Evolutionary conservation across 2,113 vertebrate genomes (phyloP), one percentile per base, ranked within the genome.

Genomic region (Lota lota): DNA sequence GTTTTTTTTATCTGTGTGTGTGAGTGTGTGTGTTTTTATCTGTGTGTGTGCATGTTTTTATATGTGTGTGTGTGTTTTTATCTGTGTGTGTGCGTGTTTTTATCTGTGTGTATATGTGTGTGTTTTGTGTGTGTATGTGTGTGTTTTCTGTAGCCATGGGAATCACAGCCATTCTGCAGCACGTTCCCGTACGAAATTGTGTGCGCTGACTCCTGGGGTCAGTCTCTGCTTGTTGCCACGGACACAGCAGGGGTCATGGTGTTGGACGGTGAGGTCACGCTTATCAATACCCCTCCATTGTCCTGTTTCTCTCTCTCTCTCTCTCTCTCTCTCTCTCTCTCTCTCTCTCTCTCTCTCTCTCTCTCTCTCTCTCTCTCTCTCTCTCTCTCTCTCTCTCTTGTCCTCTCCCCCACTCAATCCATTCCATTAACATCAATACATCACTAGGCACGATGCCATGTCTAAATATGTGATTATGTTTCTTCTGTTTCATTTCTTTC

Each of bases 121-220:
- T 47, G 7, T 47, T 47, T 47, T 47, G 7, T 33, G 4, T 62
- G 61, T 56, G 51, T 20, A 1, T 74, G 17, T 67, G 7, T 61
- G 0, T 69, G 28, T 77, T 66, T 81, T 78, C 83, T 80, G 16
- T 90, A 99, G 97, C 97, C 97, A 61, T 99, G 97, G 97, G 97
- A 99, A 85, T 95, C 96, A 63, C 97, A 98, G 80, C 92, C 93
- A 21, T 99, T 98, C 93, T 98, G 93, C 93, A 95, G 89, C 90
- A 94, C 94, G 51, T 99, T 99, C 85, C 93, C 94, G 50, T 93
- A 97, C 51, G 96, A 99, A 77, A 92, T 95, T 0, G 87, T 95
- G 83, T 96, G 95, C 63, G 93, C 95, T 18, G 97, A 99, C 90
- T 97, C 97, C 68, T 99, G 96, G 97, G 96, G 95, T 83, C 94